Evolutionary conservation across 2,113 vertebrate species (phyloP), one percentile per base, ranked within the genome.

Genomic region (Phoxinus phoxinus): DNA sequence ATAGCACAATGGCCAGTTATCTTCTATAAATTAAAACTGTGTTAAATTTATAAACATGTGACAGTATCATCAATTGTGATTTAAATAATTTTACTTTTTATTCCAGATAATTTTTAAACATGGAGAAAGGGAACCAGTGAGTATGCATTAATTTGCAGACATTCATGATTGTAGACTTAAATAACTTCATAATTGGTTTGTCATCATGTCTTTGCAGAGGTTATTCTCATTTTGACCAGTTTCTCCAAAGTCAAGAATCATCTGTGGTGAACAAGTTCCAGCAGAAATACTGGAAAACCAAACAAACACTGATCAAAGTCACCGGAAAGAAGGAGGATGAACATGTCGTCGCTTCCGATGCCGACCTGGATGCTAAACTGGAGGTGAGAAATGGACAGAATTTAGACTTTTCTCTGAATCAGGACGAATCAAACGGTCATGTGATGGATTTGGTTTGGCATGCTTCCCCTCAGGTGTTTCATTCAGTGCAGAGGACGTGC

Each of bases 201-300:
- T 58, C 44, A 9, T 58, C 44, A 9, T 76, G 44, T 69, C 23
- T 59, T 63, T 86, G 32, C 92, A 96, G 96, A 72, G 95, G 95
- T 86, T 96, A 95, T 91, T 94, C 96, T 73, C 95, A 97, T 82
- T 94, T 97, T 35, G 96, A 96, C 89, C 97, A 96, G 65, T 96
- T 96, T 88, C 92, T 96, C 86, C 96, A 97, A 91, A 95, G 95
- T 89, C 96, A 96, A 82, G 97, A 99, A 89, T 97, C 97, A 9
- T 98, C 98, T 0, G 97, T 99, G 77, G 97, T 99, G 82, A 99
- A 98, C 93, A 98, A 96, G 92, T 97, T 99, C 94, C 98, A 98
- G 87, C 97, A 97, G 94, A 97, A 96, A 77, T 99, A 97, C 88
- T 99, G 98, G 98, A 99, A 97, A 90, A 99, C 98, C 44, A 99